Base-by-base conservation (phyloP, 2,888 invertebrate species). In the Ormyrus labotus region DNA sequence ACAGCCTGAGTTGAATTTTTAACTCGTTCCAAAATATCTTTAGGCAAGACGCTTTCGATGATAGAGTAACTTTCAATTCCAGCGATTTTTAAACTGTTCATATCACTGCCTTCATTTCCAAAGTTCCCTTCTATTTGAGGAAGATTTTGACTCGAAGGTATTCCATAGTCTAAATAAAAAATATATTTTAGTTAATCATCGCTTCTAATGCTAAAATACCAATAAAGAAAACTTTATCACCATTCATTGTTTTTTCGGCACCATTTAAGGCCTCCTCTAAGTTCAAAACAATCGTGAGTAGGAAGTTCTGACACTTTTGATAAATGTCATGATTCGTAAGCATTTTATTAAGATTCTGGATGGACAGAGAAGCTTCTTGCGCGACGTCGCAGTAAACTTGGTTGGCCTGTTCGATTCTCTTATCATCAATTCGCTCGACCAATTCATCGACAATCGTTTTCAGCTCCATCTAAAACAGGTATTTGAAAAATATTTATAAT, bases 1-100 rank as follows among this genome's bases (percentile, higher is more conserved):
- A 75, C 78, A 19, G 78, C 71, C 11, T 71, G 64, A 9, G 61
- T 78, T 5, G 71, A 78, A 47, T 74, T 78, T 11, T 78, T 70
- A 6, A 81, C 78, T 0, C 70, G 34, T n/a, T 81, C 51, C 4
- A 82, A 5, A 9, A 82, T 51, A 51, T 70, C 67, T 45, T 58
- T 71, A 11, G 67, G 53, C 55, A 71, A 6, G 5, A 47, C 51
- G 3, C 19, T 71, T 45, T 71, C 65, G 2, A 79, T 5, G 2
- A 47, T 9, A 9, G 19, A 51, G 19, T 63, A n/a, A 34, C 55
- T 10, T 13, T 48, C 47, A 1, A n/a, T 10, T 7, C 7, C 19
- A 13, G 19, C 47, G 0, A 34, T 34, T 34, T 34, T 4, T 4
- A 34, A 34, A 34, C 34, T 34, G 34, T 34, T 34, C 4, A 34